Base-by-base conservation (phyloP, 1,140 invertebrate species). In the Microvelia longipes region DNA sequence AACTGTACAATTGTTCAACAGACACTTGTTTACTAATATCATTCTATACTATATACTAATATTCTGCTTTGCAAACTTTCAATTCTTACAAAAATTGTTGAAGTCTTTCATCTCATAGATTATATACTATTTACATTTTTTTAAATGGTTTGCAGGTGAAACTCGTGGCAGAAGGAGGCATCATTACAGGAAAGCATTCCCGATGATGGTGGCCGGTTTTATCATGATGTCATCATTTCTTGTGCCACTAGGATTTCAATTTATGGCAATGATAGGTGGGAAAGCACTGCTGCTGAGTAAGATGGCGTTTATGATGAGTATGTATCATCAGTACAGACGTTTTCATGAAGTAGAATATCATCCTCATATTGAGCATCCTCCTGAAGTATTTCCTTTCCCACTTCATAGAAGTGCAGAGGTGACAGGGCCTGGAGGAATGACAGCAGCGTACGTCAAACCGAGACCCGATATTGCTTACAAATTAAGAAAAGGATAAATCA, bases 231-330 rank as follows among this genome's bases (percentile, higher is more conserved):
- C 73, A 19, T 71, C 75, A 14, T 72, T 78, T 24, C 71, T 77
- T 0, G 75, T 78, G 11, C 77, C 77, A 0, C 69, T 78, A 28
- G 77, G 77, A 2, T 78, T 78, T 72, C 77, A 77, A 73, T 78
- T 78, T 69, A 76, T 78, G 76, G 75, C 77, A 0, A 74, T 77
- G 69, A 63, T 78, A n/a, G 77, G 77, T 1, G 77, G 76, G 13
- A 77, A 77, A 68, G 77, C 77, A 1, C 73, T 78, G 11, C 62
- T 78, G 24, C 70, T 78, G 15, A 75, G 74, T 63, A 77, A 77
- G 69, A 73, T 77, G 68, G 76, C 77, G 19, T 73, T 78, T 14
- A 70, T 76, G 29, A 70, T 77, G 69, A 71, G 73, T 2, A 50
- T 76, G 60, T 72, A 74, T 62, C 71, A 72, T 19, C 70, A 70